phyloP scores from a whole-genome alignment of 2,797 vertebrate genomes.

The Micrastur ruficollis region DNA sequence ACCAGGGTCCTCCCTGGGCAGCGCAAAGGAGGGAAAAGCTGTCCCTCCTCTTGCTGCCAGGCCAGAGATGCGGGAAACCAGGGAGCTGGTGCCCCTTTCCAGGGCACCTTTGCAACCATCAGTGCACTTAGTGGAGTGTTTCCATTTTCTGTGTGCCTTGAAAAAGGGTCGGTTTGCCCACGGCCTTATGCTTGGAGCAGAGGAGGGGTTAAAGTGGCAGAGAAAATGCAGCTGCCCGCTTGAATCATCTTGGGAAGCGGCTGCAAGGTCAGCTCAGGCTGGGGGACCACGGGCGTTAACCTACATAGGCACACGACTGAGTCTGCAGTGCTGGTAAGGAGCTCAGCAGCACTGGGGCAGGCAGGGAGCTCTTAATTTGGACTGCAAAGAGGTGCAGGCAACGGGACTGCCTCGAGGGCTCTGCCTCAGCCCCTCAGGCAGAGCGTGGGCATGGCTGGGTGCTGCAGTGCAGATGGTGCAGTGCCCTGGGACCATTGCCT shows the following conservation, averaged over 20 bases:
- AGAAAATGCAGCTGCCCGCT: neutral
- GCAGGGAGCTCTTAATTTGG: neutral
- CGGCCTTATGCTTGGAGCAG: neutral
- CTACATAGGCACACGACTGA: fast-evolving
- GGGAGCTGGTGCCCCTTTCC: neutral
- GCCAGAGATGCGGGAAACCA: fast-evolving
- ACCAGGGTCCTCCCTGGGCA: too few relatives aligned
- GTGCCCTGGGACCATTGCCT: neutral
- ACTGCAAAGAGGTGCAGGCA: neutral
- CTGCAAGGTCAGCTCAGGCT: neutral
- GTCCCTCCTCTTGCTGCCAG: neutral
- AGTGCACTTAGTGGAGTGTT: fast-evolving
- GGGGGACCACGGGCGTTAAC: neutral
- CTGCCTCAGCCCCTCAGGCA: neutral
- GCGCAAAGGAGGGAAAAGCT: fast-evolving
- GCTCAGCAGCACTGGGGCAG: neutral
- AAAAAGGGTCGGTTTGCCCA: neutral
- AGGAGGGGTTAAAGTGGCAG: neutral
- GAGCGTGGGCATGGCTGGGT: neutral
- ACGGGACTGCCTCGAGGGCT: too few relatives aligned
- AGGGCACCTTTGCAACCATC: neutral
- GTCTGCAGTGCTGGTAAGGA: neutral
- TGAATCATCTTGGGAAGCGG: neutral
- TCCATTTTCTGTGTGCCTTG: neutral
- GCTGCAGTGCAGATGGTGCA: fast-evolving